Base-by-base conservation (phyloP, 2,888 invertebrate species). In the Microchrysa polita region DNA sequence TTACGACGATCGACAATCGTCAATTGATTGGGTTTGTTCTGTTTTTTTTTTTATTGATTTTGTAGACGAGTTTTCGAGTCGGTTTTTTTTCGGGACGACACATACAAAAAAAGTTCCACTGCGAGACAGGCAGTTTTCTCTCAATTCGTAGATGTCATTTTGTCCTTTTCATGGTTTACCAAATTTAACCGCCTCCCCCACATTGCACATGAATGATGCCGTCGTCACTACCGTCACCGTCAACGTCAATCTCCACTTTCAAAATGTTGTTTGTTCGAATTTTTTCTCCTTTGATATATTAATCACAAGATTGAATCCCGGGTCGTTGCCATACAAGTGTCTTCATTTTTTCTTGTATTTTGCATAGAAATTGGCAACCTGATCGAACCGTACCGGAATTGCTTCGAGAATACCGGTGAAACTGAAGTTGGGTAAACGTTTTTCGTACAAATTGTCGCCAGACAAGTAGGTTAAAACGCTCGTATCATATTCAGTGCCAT, bases 351-450 rank as follows among this genome's bases (percentile, higher is more conserved):
- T 91, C 82, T 94, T 94, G 92, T 95, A 96, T 85, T 93, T 94
- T 61, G 89, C 87, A 86, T 93, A 92, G 87, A 96, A 96, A 78
- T 91, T 90, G 78, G 90, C 90, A 78, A 96, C 92, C 80, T 92
- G 90, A 83, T 95, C 93, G 73, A 95, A 87, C 79, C 92, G 90
- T 67, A 96, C 91, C 20, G 95, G 95, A 75, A 93, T 92, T 60
- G 93, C 88, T 80, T 92, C 90, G 27, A 94, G 91, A 78, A 95
- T 89, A 74, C 93, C 93, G 7, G 91, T 89, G 74, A 91, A 89
- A 82, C 92, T 93, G 81, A 93, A 92, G 77, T 91, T 87, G 53
- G 83, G 77, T 34, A 77, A 76, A 74, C 81, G 81, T 78, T 84
- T 84, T 75, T 84, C 83, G 61, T 82, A 79, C 74, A 85, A 76